Evolutionary conservation across 2,888 invertebrate species (phyloP).

Genomic region (Amiota mariae): DNA sequence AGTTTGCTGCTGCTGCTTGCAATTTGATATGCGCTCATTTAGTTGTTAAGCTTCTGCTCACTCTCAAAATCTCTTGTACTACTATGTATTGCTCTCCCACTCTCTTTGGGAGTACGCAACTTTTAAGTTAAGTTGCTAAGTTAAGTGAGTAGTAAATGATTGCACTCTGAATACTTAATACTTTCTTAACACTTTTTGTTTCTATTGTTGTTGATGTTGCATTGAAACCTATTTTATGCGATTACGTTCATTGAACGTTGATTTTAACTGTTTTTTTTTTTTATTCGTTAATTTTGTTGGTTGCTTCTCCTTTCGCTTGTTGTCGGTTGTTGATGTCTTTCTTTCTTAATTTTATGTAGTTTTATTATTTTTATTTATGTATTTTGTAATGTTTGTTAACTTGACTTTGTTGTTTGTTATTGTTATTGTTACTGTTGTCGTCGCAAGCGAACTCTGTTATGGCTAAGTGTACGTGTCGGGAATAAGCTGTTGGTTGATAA

Average conservation of each 20-base stretch:
- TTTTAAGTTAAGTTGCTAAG: slow-evolving; percentile 20
- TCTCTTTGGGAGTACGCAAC: background rate
- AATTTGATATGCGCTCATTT: slow-evolving; percentile 4
- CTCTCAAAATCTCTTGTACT: background rate
- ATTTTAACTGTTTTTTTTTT: background rate
- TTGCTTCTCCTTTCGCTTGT: slow-evolving; percentile 28
- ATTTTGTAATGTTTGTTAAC: slow-evolving; percentile 25
- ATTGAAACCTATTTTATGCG: slow-evolving; percentile 20
- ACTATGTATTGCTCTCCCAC: background rate
- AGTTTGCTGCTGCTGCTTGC: slow-evolving; percentile 1
- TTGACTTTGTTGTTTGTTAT: slow-evolving; percentile 30
- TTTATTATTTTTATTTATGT: slow-evolving; percentile 22
- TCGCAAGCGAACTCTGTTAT: slow-evolving; percentile 38
- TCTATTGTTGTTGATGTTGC: slow-evolving; percentile 26
- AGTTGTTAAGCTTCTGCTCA: slow-evolving; percentile 45
- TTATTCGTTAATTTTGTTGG: slow-evolving; percentile 29
- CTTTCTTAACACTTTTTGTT: slow-evolving; percentile 51
- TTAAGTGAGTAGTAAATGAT: background rate
- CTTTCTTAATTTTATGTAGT: slow-evolving; percentile 28
- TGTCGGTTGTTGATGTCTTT: slow-evolving; percentile 19
- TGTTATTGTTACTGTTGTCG: slow-evolving; percentile 25
- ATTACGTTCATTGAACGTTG: slow-evolving; percentile 31
- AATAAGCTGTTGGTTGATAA: slow-evolving; percentile 41
- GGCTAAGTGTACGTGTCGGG: slow-evolving; percentile 50
- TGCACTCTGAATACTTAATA: slow-evolving; percentile 3